A percentile compares a stretch with the other conserved stretches of the same genome.
These are phyloP conservation scores for Hiodon alosoides DNA, from an alignment of 2,113 vertebrate genomes.

Conservation along the genomic window DNA sequence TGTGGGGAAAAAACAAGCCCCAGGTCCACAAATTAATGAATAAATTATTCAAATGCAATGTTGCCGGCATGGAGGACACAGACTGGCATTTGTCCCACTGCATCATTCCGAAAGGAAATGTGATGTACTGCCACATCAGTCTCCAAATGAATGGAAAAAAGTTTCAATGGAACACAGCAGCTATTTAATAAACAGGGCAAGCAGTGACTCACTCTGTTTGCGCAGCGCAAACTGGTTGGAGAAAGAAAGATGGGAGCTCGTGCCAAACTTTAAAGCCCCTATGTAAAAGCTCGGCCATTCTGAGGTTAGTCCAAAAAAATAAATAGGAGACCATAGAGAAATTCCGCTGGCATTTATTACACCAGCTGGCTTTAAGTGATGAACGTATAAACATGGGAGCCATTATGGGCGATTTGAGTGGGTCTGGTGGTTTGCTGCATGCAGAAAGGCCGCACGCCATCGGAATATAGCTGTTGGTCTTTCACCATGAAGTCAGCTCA, in stretches of 20 bases:
- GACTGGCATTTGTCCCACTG: too few species aligned
- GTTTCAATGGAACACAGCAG: conserved; percentile 28
- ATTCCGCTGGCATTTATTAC: background rate
- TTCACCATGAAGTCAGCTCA: background rate
- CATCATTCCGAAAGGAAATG: background rate
- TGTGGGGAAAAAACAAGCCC: background rate
- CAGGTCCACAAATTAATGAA: conserved; percentile 1
- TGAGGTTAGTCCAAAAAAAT: background rate
- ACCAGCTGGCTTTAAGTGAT: background rate
- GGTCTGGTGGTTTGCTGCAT: background rate
- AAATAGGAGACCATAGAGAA: background rate
- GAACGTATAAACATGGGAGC: background rate
- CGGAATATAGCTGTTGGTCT: background rate
- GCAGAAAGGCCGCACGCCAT: background rate
- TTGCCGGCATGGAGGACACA: background rate
- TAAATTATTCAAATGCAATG: conserved; percentile 14
- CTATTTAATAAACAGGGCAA: background rate
- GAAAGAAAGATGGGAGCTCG: background rate
- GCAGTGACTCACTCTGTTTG: conserved; percentile 8
- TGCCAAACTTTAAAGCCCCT: background rate
- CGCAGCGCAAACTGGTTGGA: background rate
- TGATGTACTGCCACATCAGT: conserved; percentile 6
- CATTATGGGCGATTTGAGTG: background rate
- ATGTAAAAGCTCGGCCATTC: background rate
- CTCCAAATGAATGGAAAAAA: conserved; percentile 29